Base-by-base conservation (phyloP, 2,113 vertebrate genomes). In the Trochalopteron elliotii region DNA sequence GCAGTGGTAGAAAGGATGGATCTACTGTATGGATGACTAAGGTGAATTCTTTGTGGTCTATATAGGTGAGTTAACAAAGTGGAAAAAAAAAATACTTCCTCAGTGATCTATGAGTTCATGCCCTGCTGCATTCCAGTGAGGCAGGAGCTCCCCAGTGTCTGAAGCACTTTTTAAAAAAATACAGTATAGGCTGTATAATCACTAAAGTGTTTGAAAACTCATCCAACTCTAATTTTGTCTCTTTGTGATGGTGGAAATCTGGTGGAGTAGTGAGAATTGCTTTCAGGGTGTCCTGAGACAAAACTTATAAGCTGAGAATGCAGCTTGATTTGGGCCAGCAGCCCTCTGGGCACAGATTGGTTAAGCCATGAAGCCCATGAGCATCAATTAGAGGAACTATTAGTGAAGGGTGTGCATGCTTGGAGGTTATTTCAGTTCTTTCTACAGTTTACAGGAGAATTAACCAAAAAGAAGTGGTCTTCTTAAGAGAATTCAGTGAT, bases 11-110 rank as follows among this genome's bases (percentile, higher is more conserved):
- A 44, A 88, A 71, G 14, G n/a, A 28, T 45, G 8, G 14, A 4
- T 63, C 63, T 57, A 5, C 31, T 42, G 0, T 7, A 30, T 1
- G 11, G 27, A 5, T 63, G 42, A 37, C 39, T n/a, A 5, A 55
- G 11, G 22, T 37, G 57, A 52, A 69, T 61, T 61, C 11, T 64
- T 24, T 63, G 30, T 6, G 2, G 1, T 67, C 77, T 87, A 23
- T 13, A 7, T 5, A 59, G 63, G 5, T 60, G 50, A 70, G 22
- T 37, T 53, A 27, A 49, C 63, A 61, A 70, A 87, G 22, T 30
- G 14, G 56, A 84, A 27, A 81, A 69, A 63, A 89, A 83, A 59
- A 59, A 25, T 28, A 5, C 1, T 68, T 15, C 5, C 16, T 3
- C 5, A 11, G 31, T 69, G n/a, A 60, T 45, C 35, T 61, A 3